Conservation (phyloP, 2,888 invertebrate genomes). For the Hololepta plana region DNA sequence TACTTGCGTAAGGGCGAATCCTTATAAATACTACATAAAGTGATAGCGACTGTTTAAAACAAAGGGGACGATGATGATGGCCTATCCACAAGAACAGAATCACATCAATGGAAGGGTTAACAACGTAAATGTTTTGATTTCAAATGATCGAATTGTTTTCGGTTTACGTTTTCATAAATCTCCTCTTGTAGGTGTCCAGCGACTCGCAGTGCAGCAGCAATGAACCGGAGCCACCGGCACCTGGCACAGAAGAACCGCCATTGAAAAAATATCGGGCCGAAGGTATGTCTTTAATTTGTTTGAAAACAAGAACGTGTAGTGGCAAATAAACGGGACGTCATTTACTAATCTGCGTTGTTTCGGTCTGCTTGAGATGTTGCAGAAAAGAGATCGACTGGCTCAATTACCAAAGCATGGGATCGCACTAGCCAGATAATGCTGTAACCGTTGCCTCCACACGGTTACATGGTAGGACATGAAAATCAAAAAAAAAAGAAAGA, state of each 20-base stretch:
- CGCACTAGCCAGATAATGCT: constrained; percentile 18
- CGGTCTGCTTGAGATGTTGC: constrained; percentile 34
- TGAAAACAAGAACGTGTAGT: constrained; percentile 19
- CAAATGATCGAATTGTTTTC: no score
- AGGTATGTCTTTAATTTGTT: constrained; percentile 5
- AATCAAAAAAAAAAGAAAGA: no score
- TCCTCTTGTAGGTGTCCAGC: constrained; percentile 5
- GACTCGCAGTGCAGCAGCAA: constrained; percentile 5
- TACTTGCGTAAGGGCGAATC: no score
- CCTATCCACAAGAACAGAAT: no score
- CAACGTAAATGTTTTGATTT: no score
- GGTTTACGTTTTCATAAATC: no score
- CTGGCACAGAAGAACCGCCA: constrained; percentile 22
- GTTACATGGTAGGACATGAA: constrained; percentile 29
- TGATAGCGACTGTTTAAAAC: no score
- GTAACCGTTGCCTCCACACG: constrained; percentile 24
- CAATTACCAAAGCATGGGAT: constrained; percentile 23
- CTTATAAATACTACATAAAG: no score
- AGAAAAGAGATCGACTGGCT: constrained; percentile 27
- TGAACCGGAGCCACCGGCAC: constrained; percentile 18
- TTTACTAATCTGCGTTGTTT: constrained; percentile 29
- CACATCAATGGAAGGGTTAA: no score
- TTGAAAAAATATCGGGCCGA: constrained; percentile 16
- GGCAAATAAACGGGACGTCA: no score
- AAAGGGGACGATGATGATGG: no score